Evolutionary conservation across 2,797 vertebrate species (phyloP).

Genomic region (Lagodon rhomboides): DNA sequence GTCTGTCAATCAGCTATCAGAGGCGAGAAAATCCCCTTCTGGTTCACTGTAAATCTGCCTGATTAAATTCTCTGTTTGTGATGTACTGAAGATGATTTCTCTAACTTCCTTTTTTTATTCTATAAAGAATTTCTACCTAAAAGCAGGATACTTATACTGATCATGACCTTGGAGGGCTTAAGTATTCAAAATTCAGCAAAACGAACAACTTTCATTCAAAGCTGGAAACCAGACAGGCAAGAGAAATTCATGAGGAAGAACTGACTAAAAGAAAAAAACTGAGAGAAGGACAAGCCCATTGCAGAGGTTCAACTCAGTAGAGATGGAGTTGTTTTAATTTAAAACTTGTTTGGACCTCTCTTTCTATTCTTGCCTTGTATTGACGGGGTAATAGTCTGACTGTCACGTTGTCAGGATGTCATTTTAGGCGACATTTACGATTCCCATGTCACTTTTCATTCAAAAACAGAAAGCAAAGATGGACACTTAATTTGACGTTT

Average conservation of each 20-base stretch:
- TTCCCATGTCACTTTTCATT: neutral
- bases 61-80: slow-evolving; percentile 41
- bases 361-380: neutral
- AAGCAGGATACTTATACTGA: neutral
- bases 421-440: neutral
- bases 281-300: neutral
- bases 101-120: slow-evolving; percentile 4
- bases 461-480: too few relatives aligned
- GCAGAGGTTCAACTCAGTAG: neutral
- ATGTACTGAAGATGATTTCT: slow-evolving; percentile 21
- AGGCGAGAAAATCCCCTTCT: slow-evolving; percentile 2
- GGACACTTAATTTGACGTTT: too few relatives aligned
- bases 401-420: neutral
- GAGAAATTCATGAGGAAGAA: neutral
- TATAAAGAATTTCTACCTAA: neutral
- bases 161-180: slow-evolving; percentile 4
- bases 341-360: neutral
- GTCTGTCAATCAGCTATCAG: slow-evolving; percentile 61
- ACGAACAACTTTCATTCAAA: neutral
- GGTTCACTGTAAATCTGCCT: slow-evolving; percentile 18
- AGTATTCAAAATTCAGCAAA: slow-evolving; percentile 1
- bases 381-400: neutral
- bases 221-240: neutral
- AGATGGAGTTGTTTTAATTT: neutral
- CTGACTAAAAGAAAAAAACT: neutral